Percentiles rank a stretch among this genome's conserved stretches.
Conservation (phyloP, 2,113 vertebrate genomes). For the Notarius quadriscutis region DNA sequence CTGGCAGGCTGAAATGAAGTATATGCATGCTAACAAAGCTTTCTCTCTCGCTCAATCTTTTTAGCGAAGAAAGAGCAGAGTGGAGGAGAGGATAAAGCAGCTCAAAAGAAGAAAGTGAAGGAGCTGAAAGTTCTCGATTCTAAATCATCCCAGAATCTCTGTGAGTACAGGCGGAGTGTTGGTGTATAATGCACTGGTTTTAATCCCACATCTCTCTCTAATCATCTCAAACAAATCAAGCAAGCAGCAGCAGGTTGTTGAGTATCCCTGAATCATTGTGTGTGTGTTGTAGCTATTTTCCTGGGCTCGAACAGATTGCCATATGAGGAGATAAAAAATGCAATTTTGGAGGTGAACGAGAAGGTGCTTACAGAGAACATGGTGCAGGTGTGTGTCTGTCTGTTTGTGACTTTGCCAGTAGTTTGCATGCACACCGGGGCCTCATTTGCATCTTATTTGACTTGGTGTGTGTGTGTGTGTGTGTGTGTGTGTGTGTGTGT, state of each 20-base stretch:
- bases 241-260: neutral
- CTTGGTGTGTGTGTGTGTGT: slow-evolving; percentile 20
- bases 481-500: slow-evolving; percentile 40
- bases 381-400: slow-evolving; percentile 69
- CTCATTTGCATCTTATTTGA: slow-evolving; percentile 27
- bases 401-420: neutral
- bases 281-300: slow-evolving; percentile 76
- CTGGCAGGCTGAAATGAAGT: neutral
- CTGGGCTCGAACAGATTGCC: slow-evolving; percentile 82
- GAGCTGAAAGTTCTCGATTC: slow-evolving; percentile 82
- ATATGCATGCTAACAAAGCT: neutral
- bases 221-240: neutral
- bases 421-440: slow-evolving; percentile 4
- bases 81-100: slow-evolving; percentile 75
- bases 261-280: neutral
- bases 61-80: slow-evolving; percentile 82
- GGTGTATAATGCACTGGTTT: neutral
- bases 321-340: slow-evolving; percentile 82
- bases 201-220: neutral
- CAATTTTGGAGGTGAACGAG: slow-evolving; percentile 81
- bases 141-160: slow-evolving; percentile 83
- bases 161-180: slow-evolving; percentile 66
- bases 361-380: slow-evolving; percentile 78
- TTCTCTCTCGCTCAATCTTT: neutral
- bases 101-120: slow-evolving; percentile 85